phyloP scores from a whole-genome alignment of 2,113 vertebrate species.

The Meleagris gallopavo region DNA sequence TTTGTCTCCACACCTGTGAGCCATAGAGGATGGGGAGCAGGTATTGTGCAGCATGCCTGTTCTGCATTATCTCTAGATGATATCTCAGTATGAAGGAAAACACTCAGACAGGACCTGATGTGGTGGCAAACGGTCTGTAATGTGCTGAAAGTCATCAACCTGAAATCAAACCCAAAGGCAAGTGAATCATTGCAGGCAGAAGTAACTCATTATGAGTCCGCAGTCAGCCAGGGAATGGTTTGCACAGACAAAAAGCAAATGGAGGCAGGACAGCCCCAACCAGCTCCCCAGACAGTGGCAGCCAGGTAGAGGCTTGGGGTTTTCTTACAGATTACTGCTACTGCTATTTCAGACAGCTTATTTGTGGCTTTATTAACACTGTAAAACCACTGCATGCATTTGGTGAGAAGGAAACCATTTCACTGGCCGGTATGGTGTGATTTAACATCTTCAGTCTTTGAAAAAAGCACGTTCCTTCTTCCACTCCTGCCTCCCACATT shows the following conservation, averaged over 20 bases:
- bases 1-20: slow-evolving; percentile 31
- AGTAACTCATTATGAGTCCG: neutral
- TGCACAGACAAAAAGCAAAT: neutral
- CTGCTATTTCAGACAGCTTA: neutral
- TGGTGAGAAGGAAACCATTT: neutral
- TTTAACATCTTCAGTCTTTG: neutral
- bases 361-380: slow-evolving; percentile 30
- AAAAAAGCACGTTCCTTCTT: neutral
- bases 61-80: neutral
- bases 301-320: neutral
- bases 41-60: neutral
- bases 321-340: neutral
- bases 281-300: neutral
- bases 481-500: neutral
- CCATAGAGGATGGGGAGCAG: neutral
- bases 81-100: neutral
- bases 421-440: neutral
- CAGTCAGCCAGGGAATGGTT: neutral
- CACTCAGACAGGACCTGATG: neutral
- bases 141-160: neutral
- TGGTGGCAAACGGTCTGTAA: neutral
- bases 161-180: neutral
- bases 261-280: neutral
- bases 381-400: neutral
- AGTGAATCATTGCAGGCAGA: neutral